These are phyloP conservation scores for Himalopsyche anomala DNA, from an alignment of 2,888 invertebrate species.

Conservation along the genomic window DNA sequence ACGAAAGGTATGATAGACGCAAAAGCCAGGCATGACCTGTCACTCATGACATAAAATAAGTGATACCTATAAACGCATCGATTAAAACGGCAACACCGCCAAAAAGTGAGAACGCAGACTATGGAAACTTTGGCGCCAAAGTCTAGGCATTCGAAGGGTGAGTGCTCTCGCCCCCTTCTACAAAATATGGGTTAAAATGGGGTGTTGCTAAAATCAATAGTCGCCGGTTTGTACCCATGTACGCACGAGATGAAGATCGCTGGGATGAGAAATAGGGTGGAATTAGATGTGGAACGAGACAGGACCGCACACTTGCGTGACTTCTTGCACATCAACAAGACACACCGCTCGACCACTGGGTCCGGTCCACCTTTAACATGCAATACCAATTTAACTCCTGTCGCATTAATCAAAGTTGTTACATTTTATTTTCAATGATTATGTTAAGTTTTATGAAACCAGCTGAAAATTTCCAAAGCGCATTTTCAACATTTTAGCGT, in stretches of 20 bases:
- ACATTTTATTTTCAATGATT: too few relatives aligned
- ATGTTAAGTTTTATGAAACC: too few relatives aligned
- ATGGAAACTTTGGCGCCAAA: conserved; percentile 59
- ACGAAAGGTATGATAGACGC: too few relatives aligned
- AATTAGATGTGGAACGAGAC: conserved; percentile 18
- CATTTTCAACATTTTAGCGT: too few relatives aligned
- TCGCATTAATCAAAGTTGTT: too few relatives aligned
- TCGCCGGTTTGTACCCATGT: conserved; percentile 50
- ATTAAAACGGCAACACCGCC: conserved; percentile 56
- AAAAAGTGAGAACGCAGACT: conserved; percentile 58
- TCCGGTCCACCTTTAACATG: too few relatives aligned
- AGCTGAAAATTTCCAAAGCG: too few relatives aligned
- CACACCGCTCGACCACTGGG: background rate
- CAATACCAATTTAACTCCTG: too few relatives aligned
- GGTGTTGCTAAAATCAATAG: conserved; percentile 63
- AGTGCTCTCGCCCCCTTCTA: conserved; percentile 55
- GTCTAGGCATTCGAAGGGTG: conserved; percentile 51
- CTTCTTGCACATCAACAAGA: conserved; percentile 20
- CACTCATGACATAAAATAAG: background rate
- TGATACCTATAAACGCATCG: background rate
- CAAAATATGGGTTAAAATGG: conserved; percentile 63
- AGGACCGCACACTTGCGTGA: conserved; percentile 39
- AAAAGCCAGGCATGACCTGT: too few relatives aligned
- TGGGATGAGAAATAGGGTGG: conserved; percentile 39
- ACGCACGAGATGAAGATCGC: conserved; percentile 50